Percentiles rank a stretch among this genome's conserved stretches.
phyloP scores from a whole-genome alignment of 2,113 vertebrate species.

The Tylochromis polylepis region DNA sequence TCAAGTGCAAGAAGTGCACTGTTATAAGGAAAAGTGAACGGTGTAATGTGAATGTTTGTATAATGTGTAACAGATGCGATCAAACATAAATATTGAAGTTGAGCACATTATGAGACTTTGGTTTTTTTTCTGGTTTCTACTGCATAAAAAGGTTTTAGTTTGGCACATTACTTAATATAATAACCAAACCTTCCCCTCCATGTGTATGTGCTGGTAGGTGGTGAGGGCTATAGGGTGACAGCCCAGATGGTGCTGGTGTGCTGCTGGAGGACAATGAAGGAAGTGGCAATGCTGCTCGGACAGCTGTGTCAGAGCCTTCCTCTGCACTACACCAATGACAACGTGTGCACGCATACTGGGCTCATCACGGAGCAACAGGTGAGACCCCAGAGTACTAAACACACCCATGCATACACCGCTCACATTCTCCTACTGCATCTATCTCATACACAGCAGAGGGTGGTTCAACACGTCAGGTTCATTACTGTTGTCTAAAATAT shows the following conservation, averaged over 20 bases:
- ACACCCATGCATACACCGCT: not conserved
- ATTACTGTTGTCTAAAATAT: not conserved
- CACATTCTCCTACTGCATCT: not conserved
- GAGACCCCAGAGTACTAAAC: not conserved
- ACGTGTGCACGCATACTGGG: conserved; percentile 33
- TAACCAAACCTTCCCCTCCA: not conserved
- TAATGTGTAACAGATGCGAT: not conserved
- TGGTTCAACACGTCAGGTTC: not conserved
- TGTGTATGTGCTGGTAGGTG: conserved; percentile 33
- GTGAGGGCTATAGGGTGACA: conserved; percentile 81
- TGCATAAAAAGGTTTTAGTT: not conserved
- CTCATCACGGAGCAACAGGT: conserved; percentile 88
- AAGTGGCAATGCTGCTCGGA: conserved; percentile 88
- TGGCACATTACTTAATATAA: not conserved
- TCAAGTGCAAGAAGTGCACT: not conserved
- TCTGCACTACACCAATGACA: conserved; percentile 33
- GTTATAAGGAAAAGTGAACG: not conserved
- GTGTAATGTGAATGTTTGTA: not conserved
- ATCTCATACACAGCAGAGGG: not conserved
- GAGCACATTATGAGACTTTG: not conserved
- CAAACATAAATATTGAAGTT: not conserved
- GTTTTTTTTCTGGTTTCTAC: not conserved
- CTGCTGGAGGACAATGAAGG: conserved; percentile 98
- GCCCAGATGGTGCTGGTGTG: conserved; percentile 96
- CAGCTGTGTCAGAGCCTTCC: conserved; percentile 86